These are phyloP conservation scores for Scaptomyza polygonia DNA, from an alignment of 2,888 invertebrate genomes.

Conservation along the genomic window DNA sequence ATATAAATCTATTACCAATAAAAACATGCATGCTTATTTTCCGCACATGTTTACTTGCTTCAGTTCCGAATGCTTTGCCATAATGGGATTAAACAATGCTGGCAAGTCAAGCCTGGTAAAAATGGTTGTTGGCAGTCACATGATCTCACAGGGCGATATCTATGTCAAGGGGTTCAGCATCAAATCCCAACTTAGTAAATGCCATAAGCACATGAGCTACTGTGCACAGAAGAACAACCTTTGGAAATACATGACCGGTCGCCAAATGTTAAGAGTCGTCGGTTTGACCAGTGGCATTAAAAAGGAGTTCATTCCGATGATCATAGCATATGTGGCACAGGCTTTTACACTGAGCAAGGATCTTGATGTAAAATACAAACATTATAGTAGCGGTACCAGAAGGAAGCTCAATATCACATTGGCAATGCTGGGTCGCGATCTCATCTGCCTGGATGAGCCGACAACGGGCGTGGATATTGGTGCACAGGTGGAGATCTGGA, in stretches of 20 bases:
- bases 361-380: slow-evolving; percentile 86
- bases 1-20: no score
- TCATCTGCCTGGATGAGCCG: slow-evolving; percentile 89
- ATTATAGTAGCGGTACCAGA: slow-evolving; percentile 89
- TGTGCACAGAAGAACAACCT: slow-evolving; percentile 90
- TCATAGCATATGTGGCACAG: slow-evolving; percentile 78
- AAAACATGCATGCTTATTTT: no score
- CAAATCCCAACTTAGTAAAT: slow-evolving; percentile 85
- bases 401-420: slow-evolving; percentile 89
- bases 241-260: slow-evolving; percentile 88
- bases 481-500: slow-evolving; percentile 90
- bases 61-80: slow-evolving; percentile 90
- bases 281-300: slow-evolving; percentile 87
- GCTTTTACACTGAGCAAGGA: slow-evolving; percentile 86
- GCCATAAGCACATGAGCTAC: slow-evolving; percentile 87
- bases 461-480: slow-evolving; percentile 85
- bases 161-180: slow-evolving; percentile 86
- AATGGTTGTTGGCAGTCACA: slow-evolving; percentile 92
- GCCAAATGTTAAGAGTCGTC: slow-evolving; percentile 87
- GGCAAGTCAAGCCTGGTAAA: slow-evolving; percentile 94
- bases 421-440: slow-evolving; percentile 87
- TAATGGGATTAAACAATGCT: slow-evolving; percentile 92
- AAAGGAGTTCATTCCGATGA: slow-evolving; percentile 64
- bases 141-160: slow-evolving; percentile 88
- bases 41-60: neutral